Conservation (phyloP, 2,888 invertebrate genomes). For the Digitonthophagus gazella region DNA sequence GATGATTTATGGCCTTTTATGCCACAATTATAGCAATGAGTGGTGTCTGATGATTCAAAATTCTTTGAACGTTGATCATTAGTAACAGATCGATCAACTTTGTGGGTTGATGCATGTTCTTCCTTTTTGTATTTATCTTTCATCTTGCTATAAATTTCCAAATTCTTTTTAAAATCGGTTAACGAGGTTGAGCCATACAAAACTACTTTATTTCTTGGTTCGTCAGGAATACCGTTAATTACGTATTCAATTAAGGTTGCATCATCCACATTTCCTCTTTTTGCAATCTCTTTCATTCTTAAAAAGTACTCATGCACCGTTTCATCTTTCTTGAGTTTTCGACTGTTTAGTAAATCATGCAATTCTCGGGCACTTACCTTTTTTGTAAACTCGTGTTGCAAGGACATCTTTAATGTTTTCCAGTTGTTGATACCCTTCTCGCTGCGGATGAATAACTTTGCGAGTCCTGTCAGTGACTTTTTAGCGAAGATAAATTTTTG, state of each 20-base stretch:
- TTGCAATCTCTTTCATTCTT: slow-evolving; percentile 43
- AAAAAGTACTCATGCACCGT: slow-evolving; percentile 44
- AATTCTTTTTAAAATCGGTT: slow-evolving; percentile 31
- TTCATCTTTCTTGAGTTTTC: slow-evolving; percentile 41
- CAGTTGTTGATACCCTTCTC: slow-evolving; percentile 33
- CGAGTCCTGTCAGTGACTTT: slow-evolving; percentile 34
- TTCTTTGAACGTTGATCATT: too few species aligned
- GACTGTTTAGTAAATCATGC: slow-evolving; percentile 31
- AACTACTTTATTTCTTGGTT: slow-evolving; percentile 32
- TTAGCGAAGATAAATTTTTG: slow-evolving; percentile 38
- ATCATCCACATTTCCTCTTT: slow-evolving; percentile 41
- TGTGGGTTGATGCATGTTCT: too few species aligned
- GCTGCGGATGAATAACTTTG: slow-evolving; percentile 37
- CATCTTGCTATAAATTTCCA: slow-evolving; percentile 29
- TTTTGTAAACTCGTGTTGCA: slow-evolving; percentile 31
- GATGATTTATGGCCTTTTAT: background rate
- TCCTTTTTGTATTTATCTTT: slow-evolving; percentile 8
- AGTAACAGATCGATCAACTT: too few species aligned
- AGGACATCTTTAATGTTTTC: slow-evolving; percentile 29
- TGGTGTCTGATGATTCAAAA: too few species aligned
- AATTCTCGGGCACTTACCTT: slow-evolving; percentile 32
- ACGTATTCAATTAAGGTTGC: slow-evolving; percentile 44
- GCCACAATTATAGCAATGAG: slow-evolving; percentile 6
- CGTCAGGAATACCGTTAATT: slow-evolving; percentile 43
- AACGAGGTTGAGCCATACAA: slow-evolving; percentile 32